Evolutionary conservation across 1,140 invertebrate species (phyloP).

Genomic region (Drosophila sp.): DNA sequence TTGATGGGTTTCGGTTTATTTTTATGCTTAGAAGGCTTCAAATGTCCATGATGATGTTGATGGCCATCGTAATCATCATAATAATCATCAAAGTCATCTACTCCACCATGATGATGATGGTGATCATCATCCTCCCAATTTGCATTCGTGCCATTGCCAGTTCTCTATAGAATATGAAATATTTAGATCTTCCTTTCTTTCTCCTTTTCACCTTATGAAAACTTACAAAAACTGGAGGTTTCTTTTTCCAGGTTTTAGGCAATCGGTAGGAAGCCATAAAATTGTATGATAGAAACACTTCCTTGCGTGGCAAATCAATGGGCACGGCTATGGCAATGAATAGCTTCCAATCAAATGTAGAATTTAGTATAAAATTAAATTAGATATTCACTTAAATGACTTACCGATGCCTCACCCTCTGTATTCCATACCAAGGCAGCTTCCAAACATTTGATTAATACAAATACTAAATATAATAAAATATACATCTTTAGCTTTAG

Average conservation of each 20-base stretch:
- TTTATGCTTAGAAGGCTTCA: conserved; percentile 13
- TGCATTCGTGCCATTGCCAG: conserved; percentile 39
- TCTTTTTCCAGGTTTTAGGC: conserved; percentile 49
- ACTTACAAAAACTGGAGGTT: conserved; percentile 54
- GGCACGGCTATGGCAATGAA: conserved; percentile 89
- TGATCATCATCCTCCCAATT: conserved; percentile 10
- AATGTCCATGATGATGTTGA: conserved; percentile 40
- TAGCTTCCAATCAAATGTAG: conserved; percentile 61
- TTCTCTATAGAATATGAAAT: background rate
- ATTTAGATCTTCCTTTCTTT: background rate
- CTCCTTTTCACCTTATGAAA: background rate
- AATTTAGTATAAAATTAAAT: background rate
- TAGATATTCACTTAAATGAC: background rate
- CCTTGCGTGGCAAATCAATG: conserved; percentile 86
- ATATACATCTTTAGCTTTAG: conserved; percentile 23
- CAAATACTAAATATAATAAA: conserved; percentile 14
- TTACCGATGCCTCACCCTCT: conserved; percentile 44
- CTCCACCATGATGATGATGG: conserved; percentile 18
- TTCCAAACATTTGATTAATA: background rate
- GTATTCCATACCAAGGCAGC: conserved; percentile 58
- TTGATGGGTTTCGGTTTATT: conserved; percentile 23
- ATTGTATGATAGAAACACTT: conserved; percentile 89
- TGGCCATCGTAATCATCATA: conserved; percentile 50
- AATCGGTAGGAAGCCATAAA: conserved; percentile 88
- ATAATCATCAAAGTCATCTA: background rate